Conservation (phyloP, 1,140 invertebrate genomes). For the Samia ricini region DNA sequence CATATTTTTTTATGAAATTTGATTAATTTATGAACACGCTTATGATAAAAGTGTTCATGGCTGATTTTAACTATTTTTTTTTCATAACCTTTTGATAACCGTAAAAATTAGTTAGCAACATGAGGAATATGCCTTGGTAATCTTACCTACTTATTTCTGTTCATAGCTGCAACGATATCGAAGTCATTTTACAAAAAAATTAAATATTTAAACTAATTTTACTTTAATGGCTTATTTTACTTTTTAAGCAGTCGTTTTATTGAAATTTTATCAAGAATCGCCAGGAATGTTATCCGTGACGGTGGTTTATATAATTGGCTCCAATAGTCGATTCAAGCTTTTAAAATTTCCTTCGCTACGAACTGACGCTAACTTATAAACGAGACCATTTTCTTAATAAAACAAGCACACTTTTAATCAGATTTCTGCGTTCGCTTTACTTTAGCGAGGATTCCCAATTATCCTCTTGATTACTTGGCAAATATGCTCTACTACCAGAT, state of each 20-base stretch:
- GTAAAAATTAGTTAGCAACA: too few relatives aligned
- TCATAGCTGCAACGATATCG: neutral
- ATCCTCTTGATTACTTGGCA: neutral
- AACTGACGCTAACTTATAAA: neutral
- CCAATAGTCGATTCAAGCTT: neutral
- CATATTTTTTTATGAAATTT: too few relatives aligned
- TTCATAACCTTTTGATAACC: too few relatives aligned
- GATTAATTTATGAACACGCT: too few relatives aligned
- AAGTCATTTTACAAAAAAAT: neutral
- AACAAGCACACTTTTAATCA: conserved; percentile 1
- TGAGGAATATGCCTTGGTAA: too few relatives aligned
- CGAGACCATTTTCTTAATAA: neutral
- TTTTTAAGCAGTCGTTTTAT: neutral
- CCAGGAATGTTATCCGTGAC: too few relatives aligned
- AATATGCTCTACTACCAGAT: neutral
- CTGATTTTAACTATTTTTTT: too few relatives aligned
- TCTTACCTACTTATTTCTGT: too few relatives aligned
- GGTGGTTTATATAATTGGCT: neutral
- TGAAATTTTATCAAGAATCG: neutral
- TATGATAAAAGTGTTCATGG: too few relatives aligned
- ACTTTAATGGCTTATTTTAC: neutral
- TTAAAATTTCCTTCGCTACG: neutral
- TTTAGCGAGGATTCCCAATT: neutral
- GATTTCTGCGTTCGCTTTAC: neutral
- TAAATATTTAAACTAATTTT: neutral